phyloP scores from a whole-genome alignment of 2,113 vertebrate genomes.

The Microtus ochrogaster region DNA sequence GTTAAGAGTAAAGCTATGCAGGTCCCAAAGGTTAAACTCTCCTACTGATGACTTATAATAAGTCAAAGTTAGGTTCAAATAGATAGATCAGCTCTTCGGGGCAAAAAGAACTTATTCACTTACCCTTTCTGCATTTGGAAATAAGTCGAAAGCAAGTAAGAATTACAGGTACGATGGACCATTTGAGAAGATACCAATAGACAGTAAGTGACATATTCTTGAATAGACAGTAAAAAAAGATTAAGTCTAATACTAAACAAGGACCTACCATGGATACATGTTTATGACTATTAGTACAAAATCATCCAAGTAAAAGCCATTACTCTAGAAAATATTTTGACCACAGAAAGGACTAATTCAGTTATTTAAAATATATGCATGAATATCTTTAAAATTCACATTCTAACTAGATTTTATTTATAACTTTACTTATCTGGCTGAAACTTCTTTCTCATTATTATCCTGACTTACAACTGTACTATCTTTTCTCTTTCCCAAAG shows the following conservation, averaged over 20 bases:
- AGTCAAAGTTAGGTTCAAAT: slow-evolving; percentile 39
- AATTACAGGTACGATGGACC: slow-evolving; percentile 24
- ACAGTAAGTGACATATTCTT: background rate
- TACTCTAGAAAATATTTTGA: slow-evolving; percentile 55
- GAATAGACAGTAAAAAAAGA: background rate
- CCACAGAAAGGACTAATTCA: background rate
- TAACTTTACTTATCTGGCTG: slow-evolving; percentile 7
- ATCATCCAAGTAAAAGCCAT: slow-evolving; percentile 45
- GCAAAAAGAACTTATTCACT: background rate
- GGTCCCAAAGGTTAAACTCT: background rate
- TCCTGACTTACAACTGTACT: background rate
- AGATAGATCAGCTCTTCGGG: background rate
- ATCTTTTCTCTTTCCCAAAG: background rate
- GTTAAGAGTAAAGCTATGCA: background rate
- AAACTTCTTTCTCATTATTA: background rate
- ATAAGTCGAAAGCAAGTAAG: background rate
- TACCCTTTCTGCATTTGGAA: slow-evolving; percentile 36
- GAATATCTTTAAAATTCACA: slow-evolving; percentile 36
- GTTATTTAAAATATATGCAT: background rate
- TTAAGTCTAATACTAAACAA: background rate
- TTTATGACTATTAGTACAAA: background rate
- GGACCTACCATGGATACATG: background rate
- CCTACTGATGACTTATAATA: background rate
- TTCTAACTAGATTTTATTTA: background rate
- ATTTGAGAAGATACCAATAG: slow-evolving; percentile 3